Evolutionary conservation across 2,888 invertebrate genomes (phyloP).

Genomic region (Tetragonisca angustula): DNA sequence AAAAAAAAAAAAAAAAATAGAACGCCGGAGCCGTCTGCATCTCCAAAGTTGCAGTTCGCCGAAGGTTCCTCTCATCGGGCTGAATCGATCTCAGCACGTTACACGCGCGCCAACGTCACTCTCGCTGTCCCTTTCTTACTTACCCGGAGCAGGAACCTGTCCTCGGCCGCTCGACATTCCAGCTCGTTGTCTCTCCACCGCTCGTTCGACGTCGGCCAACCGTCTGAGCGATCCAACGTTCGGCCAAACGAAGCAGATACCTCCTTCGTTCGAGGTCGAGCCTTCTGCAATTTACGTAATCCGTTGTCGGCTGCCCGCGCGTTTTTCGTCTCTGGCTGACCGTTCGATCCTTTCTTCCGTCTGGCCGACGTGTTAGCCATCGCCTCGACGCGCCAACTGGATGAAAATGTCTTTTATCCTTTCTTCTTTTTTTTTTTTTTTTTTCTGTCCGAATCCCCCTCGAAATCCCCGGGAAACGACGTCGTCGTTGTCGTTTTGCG

Average conservation of each 20-base stretch:
- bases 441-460: slow-evolving; percentile 9
- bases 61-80: slow-evolving; percentile 73
- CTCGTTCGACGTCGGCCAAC: not conserved
- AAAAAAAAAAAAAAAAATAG: not conserved
- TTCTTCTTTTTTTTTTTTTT: too few species aligned
- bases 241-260: slow-evolving; percentile 39
- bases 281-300: slow-evolving; percentile 74
- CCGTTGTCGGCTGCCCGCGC: slow-evolving; percentile 47
- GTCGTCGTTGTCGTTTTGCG: slow-evolving; percentile 10
- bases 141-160: not conserved
- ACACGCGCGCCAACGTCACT: slow-evolving; percentile 27
- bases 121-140: slow-evolving; percentile 11
- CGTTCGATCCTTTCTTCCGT: slow-evolving; percentile 40
- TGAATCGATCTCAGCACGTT: slow-evolving; percentile 71
- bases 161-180: slow-evolving; percentile 7
- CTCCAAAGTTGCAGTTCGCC: slow-evolving; percentile 52
- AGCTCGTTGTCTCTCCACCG: slow-evolving; percentile 7
- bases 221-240: not conserved
- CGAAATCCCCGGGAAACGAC: slow-evolving; percentile 42
- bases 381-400: slow-evolving; percentile 35
- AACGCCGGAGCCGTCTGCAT: slow-evolving; percentile 48
- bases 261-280: slow-evolving; percentile 42
- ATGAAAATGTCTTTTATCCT: slow-evolving; percentile 63
- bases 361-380: not conserved
- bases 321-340: slow-evolving; percentile 15